Base-by-base conservation (phyloP, 2,113 vertebrate genomes). In the Scomber japonicus region DNA sequence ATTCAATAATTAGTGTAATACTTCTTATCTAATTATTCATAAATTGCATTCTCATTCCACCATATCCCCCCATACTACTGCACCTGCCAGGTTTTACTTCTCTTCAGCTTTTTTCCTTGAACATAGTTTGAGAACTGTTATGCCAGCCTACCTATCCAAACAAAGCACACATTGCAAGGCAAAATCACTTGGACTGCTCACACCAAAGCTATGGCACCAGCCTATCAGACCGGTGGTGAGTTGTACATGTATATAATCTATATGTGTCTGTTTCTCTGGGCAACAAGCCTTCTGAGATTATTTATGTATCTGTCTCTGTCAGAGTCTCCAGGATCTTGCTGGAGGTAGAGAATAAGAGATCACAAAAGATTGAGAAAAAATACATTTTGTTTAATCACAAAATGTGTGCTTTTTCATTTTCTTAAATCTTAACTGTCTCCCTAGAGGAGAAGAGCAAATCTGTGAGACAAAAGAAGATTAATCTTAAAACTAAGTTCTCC, bases 211-310 rank as follows among this genome's bases (percentile, higher is more conserved):
- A 79, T 87, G 80, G 71, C 53, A 74, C 45, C 80, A 79, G 65
- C 77, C 83, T 77, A 88, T 86, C 72, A 78, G 48, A 78, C 35
- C 72, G 77, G 57, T 66, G 24, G 24, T 65, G 75, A 74, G 76
- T 87, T 87, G 64, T 84, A 80, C 77, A 86, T 87, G 64, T 84
- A 80, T 79, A 86, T 88, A 91, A 89, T 91, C 80, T 79, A 77
- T 76, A 80, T 86, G 84, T 89, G 77, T 82, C 85, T 84, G 83
- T 89, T 87, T 89, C 83, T 85, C 80, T 83, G 75, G 78, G 90
- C 86, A 87, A 86, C 67, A 11, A 82, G 81, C 73, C 83, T 84
- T 87, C 73, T 80, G 73, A 87, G 68, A 87, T 88, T 85, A 88
- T 87, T 90, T 89, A 91, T 91, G 86, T 81, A 83, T 92, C 84